phyloP scores from a whole-genome alignment of 1,140 invertebrate species.

The Matsumurasca onukii region DNA sequence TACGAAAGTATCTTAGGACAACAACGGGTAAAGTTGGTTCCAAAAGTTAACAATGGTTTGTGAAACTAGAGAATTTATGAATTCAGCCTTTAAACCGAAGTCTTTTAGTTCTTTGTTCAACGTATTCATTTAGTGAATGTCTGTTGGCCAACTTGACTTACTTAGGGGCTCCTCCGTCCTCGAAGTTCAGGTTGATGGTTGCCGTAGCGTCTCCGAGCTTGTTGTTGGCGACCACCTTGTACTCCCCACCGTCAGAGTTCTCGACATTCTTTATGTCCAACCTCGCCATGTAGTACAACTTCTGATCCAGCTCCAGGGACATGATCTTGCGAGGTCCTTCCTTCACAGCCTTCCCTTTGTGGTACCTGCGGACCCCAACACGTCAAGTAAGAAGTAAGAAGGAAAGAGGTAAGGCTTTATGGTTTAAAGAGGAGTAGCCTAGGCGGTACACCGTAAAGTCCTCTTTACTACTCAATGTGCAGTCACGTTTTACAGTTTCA shows the following conservation, averaged over 20 bases:
- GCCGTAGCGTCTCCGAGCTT: constrained; percentile 88
- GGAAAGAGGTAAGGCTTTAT: too few species aligned
- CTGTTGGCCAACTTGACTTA: constrained; percentile 58
- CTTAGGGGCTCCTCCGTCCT: constrained; percentile 73
- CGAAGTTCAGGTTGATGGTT: constrained; percentile 95
- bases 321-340: constrained; percentile 77
- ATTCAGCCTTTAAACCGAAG: too few species aligned
- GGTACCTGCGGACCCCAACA: constrained; percentile 64
- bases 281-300: constrained; percentile 83
- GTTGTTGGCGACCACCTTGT: constrained; percentile 90
- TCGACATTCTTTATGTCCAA: constrained; percentile 83
- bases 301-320: constrained; percentile 79
- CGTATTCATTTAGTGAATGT: too few species aligned
- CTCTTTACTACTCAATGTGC: not conserved
- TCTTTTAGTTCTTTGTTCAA: too few species aligned
- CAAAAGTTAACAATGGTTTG: too few species aligned
- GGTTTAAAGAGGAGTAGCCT: too few species aligned
- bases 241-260: constrained; percentile 87
- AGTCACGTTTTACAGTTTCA: not conserved
- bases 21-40: too few species aligned
- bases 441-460: not conserved
- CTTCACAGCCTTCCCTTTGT: constrained; percentile 75
- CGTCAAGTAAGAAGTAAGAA: too few species aligned
- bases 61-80: too few species aligned
- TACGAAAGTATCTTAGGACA: too few species aligned